Percentiles rank a stretch among this genome's conserved stretches.
Conservation (phyloP, 35 echinoderm and acorn worm species). For the Ptychodera flava region DNA sequence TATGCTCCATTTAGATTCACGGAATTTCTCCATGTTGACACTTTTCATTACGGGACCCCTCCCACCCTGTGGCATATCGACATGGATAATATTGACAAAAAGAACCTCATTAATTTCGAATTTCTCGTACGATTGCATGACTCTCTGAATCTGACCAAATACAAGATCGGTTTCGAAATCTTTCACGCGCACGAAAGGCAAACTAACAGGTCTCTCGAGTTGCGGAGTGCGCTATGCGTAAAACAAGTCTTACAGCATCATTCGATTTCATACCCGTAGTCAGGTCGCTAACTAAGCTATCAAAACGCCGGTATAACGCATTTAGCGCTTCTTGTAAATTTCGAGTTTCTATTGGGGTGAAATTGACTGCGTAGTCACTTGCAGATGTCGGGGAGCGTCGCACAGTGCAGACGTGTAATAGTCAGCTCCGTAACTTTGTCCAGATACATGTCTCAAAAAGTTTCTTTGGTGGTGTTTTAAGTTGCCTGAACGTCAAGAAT, state of each 20-base stretch:
- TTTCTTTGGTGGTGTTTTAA: no score
- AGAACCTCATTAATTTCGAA: conserved; percentile 22
- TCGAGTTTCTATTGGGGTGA: conserved; percentile 16
- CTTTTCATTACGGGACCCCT: background rate
- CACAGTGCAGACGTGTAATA: no score
- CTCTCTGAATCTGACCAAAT: conserved; percentile 28
- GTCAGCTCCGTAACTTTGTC: no score
- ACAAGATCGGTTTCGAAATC: conserved; percentile 35
- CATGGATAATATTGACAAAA: conserved; percentile 32
- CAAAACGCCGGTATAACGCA: conserved; percentile 3
- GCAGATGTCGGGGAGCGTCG: no score
- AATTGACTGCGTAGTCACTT: conserved; percentile 15
- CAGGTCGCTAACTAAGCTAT: conserved; percentile 15
- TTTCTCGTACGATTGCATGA: conserved; percentile 41
- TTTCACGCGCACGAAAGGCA: conserved; percentile 25
- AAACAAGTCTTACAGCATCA: conserved; percentile 27
- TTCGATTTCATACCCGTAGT: conserved; percentile 5
- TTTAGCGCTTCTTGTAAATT: background rate
- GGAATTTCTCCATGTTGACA: background rate
- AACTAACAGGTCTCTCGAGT: conserved; percentile 26
- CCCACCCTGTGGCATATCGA: conserved; percentile 28
- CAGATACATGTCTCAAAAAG: no score
- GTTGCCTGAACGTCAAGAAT: no score
- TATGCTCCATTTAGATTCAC: conserved; percentile 14
- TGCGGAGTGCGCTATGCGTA: conserved; percentile 15